phyloP scores from a whole-genome alignment of 2,888 invertebrate species.

The Eristalis intricaria region DNA sequence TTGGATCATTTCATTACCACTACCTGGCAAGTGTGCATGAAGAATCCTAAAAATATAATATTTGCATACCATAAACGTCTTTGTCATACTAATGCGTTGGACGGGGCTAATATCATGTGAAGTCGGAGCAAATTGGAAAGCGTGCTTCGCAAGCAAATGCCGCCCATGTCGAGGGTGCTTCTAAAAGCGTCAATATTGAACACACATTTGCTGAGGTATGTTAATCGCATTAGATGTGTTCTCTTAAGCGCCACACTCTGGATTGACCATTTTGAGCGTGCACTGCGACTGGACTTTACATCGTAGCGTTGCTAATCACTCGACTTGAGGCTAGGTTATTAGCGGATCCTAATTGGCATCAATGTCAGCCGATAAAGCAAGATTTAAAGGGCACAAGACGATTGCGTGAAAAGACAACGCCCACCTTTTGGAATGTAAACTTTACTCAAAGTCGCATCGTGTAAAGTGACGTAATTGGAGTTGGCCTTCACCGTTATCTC shows the following conservation, averaged over 20 bases:
- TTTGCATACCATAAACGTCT: not conserved
- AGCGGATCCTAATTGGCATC: not conserved
- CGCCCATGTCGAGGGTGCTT: not conserved
- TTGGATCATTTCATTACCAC: not conserved
- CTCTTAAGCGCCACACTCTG: not conserved
- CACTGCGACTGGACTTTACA: not conserved
- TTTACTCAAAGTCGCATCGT: not conserved
- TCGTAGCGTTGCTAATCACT: no score
- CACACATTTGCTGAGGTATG: not conserved
- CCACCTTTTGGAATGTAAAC: not conserved
- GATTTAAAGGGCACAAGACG: not conserved
- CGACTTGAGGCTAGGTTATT: not conserved
- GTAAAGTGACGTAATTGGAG: no score
- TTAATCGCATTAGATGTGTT: not conserved
- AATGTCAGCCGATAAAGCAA: not conserved
- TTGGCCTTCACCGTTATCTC: no score
- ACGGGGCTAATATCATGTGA: not conserved
- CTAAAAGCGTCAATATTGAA: not conserved
- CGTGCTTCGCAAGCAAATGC: not conserved
- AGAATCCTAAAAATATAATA: not conserved
- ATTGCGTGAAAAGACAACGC: not conserved
- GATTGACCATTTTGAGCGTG: not conserved
- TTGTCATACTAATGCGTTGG: not conserved
- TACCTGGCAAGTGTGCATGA: not conserved
- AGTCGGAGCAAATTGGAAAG: not conserved